phyloP scores from a whole-genome alignment of 2,113 vertebrate species.

The Actenoides hombroni region DNA sequence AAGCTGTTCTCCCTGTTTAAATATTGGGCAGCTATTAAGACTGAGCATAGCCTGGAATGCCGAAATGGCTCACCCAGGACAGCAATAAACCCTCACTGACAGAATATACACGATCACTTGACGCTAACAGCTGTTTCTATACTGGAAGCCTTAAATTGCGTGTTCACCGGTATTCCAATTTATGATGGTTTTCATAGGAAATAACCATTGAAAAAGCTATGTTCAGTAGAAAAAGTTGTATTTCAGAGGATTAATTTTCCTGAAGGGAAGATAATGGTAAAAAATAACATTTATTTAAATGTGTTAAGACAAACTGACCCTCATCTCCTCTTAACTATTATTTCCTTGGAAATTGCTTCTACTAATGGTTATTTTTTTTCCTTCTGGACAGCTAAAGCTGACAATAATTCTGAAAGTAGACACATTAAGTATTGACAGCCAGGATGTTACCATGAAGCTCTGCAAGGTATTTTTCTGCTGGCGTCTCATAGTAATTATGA shows the following conservation, averaged over 20 bases:
- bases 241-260: background rate
- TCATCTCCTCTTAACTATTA: background rate
- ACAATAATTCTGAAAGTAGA: background rate
- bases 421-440: background rate
- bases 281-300: background rate
- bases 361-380: background rate
- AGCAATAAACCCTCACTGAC: background rate
- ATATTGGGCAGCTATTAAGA: slow-evolving; percentile 17
- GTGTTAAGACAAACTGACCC: background rate
- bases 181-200: background rate
- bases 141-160: background rate
- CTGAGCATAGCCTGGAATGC: background rate
- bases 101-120: background rate
- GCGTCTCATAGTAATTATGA: background rate
- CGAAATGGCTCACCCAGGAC: background rate
- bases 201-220: background rate
- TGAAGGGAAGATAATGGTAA: background rate
- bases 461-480: background rate
- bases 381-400: background rate
- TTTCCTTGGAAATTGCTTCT: background rate
- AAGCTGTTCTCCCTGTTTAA: slow-evolving; percentile 42
- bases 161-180: background rate
- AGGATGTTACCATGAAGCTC: background rate
- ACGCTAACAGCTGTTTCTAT: slow-evolving; percentile 30
- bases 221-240: background rate